Evolutionary conservation across 92 coral and sea anemone genomes (phyloP).

Genomic region (Porites cylindrica): DNA sequence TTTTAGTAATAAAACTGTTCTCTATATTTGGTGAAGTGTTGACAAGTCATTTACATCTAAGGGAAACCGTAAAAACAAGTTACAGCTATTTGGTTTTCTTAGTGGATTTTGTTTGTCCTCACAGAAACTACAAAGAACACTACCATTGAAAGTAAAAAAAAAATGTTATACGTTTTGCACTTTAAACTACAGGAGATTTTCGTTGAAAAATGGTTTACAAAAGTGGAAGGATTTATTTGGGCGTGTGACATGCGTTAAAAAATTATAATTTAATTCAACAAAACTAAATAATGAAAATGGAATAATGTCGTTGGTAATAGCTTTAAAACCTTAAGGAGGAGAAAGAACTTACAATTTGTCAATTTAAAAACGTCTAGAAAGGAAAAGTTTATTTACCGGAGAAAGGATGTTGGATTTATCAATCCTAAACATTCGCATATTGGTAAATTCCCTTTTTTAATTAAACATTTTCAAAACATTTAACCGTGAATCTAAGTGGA

Average conservation of each 20-base stretch:
- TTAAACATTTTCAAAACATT: slow-evolving; percentile 22
- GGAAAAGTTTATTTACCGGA: slow-evolving; percentile 20
- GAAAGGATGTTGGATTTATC: not conserved
- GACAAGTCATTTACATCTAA: slow-evolving; percentile 10
- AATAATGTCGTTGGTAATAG: not conserved
- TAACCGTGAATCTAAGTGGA: slow-evolving; percentile 5
- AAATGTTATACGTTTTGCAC: not conserved
- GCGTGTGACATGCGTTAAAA: slow-evolving; percentile 6
- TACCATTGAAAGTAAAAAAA: not conserved
- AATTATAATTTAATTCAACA: not conserved
- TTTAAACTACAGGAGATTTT: not conserved
- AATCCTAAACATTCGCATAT: not conserved
- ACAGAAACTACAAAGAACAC: not conserved
- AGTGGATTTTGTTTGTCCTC: not conserved
- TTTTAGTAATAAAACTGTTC: slow-evolving; percentile 20
- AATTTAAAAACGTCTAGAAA: not conserved
- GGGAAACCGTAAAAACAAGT: not conserved
- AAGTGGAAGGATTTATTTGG: not conserved
- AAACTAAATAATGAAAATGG: not conserved
- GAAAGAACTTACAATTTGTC: not conserved
- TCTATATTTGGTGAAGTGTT: slow-evolving; percentile 25
- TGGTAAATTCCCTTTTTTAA: not conserved
- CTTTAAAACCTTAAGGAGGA: slow-evolving; percentile 17
- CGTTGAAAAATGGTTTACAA: not conserved
- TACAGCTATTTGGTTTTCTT: no score